Conservation (phyloP, 2,888 invertebrate genomes). For the Dorcus hopei region DNA sequence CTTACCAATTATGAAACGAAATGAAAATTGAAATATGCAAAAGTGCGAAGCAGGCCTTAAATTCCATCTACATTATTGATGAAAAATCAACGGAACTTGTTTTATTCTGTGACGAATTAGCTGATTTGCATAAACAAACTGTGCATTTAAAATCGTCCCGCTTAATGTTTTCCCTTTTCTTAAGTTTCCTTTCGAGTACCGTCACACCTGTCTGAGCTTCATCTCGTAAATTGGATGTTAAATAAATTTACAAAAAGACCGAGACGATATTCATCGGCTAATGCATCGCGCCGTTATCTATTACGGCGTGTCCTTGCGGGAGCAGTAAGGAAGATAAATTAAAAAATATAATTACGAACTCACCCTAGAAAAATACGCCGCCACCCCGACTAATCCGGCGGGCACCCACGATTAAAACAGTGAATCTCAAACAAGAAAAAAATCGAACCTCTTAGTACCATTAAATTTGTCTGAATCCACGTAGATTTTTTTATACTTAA, state of each 20-base stretch:
- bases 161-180: too few relatives aligned
- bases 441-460: too few relatives aligned
- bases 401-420: slow-evolving; percentile 1
- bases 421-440: neutral
- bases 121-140: too few relatives aligned
- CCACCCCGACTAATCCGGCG: neutral
- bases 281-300: slow-evolving; percentile 40
- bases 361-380: slow-evolving; percentile 47
- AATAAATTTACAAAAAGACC: slow-evolving; percentile 39
- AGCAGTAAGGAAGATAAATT: slow-evolving; percentile 67
- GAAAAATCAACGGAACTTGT: too few relatives aligned
- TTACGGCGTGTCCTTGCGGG: slow-evolving; percentile 40
- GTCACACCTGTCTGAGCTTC: slow-evolving; percentile 12
- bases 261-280: slow-evolving; percentile 40
- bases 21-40: too few relatives aligned
- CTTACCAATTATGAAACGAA: too few relatives aligned
- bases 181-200: neutral
- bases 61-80: too few relatives aligned
- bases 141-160: neutral
- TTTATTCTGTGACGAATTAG: too few relatives aligned
- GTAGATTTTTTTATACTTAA: too few relatives aligned
- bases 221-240: slow-evolving; percentile 29
- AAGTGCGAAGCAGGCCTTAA: too few relatives aligned
- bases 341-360: slow-evolving; percentile 69
- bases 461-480: too few relatives aligned